Evolutionary conservation across 2,113 vertebrate species (phyloP).

Genomic region (Notarius quadriscutis): DNA sequence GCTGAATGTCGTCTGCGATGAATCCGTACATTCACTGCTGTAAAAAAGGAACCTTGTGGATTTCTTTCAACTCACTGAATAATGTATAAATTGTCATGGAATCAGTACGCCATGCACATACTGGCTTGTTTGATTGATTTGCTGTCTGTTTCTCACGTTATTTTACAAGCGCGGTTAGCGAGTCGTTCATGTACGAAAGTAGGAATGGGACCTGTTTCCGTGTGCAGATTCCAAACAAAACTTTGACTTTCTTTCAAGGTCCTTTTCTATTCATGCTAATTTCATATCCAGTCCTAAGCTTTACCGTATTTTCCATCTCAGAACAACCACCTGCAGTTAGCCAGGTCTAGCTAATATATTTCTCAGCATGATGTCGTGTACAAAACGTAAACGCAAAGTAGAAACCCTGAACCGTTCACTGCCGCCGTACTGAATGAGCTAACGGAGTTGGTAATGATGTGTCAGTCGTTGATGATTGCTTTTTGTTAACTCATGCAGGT

Average conservation of each 20-base stretch:
- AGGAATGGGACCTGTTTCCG: background rate
- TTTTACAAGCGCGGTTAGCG: slow-evolving; percentile 12
- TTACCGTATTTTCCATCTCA: background rate
- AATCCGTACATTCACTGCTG: background rate
- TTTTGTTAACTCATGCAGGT: slow-evolving; percentile 27
- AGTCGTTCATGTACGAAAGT: background rate
- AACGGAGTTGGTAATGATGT: slow-evolving; percentile 39
- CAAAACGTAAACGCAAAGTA: slow-evolving; percentile 10
- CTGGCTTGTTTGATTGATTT: slow-evolving; percentile 52
- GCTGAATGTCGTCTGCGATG: slow-evolving; percentile 19
- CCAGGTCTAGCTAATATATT: slow-evolving; percentile 27
- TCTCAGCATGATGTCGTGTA: slow-evolving; percentile 3
- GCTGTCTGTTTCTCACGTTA: slow-evolving; percentile 43
- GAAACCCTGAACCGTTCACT: slow-evolving; percentile 6
- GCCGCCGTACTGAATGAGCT: background rate
- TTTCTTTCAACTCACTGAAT: slow-evolving; percentile 41
- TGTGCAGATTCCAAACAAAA: slow-evolving; percentile 43
- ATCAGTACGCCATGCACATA: slow-evolving; percentile 20
- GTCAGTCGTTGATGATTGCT: slow-evolving; percentile 35
- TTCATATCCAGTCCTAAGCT: background rate
- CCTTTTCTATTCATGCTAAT: slow-evolving; percentile 35
- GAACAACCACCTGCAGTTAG: slow-evolving; percentile 14
- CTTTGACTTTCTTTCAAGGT: slow-evolving; percentile 54
- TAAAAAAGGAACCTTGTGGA: slow-evolving; percentile 21
- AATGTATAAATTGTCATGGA: slow-evolving; percentile 44